Percentiles rank a stretch among this genome's conserved stretches.
phyloP scores from a whole-genome alignment of 2,888 invertebrate species.

The Rotaria socialis region DNA sequence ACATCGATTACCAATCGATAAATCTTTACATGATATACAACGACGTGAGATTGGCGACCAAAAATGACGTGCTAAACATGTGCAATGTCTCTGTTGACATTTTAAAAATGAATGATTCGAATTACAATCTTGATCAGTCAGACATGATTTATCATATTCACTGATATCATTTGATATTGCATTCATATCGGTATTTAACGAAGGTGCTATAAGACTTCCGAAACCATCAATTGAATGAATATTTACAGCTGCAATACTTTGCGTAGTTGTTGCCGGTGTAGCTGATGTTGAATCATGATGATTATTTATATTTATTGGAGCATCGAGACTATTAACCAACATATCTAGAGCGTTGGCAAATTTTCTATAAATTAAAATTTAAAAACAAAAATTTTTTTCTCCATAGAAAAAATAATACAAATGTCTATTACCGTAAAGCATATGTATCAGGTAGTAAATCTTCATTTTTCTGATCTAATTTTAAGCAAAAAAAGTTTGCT shows the following conservation, averaged over 20 bases:
- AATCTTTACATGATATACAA: background rate
- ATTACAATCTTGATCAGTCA: background rate
- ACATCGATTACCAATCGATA: background rate
- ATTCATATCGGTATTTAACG: background rate
- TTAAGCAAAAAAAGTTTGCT: slow-evolving; percentile 27
- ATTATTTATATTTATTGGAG: background rate
- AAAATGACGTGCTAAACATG: background rate
- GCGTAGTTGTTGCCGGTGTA: background rate
- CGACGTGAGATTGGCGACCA: background rate
- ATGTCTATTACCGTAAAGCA: background rate
- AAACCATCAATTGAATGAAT: background rate
- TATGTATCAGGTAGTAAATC: slow-evolving; percentile 35
- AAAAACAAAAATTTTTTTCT: too few species aligned
- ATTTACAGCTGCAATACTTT: background rate
- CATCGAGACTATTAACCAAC: background rate
- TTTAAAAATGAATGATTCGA: background rate
- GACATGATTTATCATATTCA: background rate
- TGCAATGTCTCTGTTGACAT: background rate
- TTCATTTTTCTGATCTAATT: slow-evolving; percentile 30
- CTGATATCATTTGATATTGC: background rate
- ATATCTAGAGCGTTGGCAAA: background rate
- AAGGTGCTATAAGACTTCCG: background rate
- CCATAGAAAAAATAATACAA: too few species aligned
- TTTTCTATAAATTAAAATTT: background rate
- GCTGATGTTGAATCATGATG: background rate